These are phyloP conservation scores for Bos indicus DNA, from an alignment of 2,113 vertebrate genomes.

Conservation along the genomic window DNA sequence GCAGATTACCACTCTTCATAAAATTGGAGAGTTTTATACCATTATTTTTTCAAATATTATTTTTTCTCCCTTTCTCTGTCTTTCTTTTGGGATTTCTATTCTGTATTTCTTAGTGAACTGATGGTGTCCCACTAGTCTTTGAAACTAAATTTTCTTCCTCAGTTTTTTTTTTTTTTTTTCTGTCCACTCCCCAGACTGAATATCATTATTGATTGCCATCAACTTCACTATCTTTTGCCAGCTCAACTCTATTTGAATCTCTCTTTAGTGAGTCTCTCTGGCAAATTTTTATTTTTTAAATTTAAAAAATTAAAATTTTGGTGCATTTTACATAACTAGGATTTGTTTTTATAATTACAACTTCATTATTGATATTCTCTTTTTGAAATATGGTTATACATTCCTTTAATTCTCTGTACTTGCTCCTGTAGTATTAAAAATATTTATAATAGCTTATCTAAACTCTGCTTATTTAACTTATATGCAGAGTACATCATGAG, in stretches of 20 bases:
- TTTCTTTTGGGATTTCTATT: not conserved
- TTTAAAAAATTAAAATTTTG: not conserved
- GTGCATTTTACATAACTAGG: not conserved
- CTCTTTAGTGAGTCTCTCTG: not conserved
- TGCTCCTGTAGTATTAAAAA: not conserved
- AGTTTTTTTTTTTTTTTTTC: too few relatives aligned
- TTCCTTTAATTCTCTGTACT: not conserved
- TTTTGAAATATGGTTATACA: not conserved
- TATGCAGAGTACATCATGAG: not conserved
- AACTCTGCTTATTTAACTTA: not conserved
- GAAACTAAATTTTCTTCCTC: not conserved
- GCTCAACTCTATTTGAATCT: not conserved
- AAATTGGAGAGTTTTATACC: not conserved
- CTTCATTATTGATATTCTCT: not conserved
- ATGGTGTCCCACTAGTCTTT: not conserved
- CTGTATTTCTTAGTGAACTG: not conserved
- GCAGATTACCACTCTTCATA: not conserved
- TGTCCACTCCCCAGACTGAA: too few relatives aligned
- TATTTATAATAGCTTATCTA: not conserved
- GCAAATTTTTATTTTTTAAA: not conserved
- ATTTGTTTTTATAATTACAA: not conserved
- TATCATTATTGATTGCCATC: too few relatives aligned
- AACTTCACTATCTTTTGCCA: not conserved
- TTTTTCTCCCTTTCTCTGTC: not conserved
- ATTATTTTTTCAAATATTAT: not conserved